Evolutionary conservation across 2,888 invertebrate species (phyloP).

Genomic region (Eretmocerus hayati): DNA sequence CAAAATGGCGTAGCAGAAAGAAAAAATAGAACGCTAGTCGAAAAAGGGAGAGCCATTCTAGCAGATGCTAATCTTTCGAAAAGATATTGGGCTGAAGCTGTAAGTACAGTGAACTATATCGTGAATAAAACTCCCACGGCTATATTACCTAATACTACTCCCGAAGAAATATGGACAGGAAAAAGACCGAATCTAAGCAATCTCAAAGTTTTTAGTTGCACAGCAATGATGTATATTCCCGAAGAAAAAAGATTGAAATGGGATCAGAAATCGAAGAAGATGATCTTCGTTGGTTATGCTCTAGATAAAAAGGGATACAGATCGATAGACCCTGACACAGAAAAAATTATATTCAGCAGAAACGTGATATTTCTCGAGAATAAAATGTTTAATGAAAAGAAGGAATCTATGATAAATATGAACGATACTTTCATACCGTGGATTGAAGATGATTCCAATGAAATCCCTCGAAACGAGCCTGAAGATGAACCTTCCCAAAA

Average conservation of each 20-base stretch:
- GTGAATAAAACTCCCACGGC: neutral
- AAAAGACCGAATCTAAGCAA: neutral
- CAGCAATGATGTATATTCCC: neutral
- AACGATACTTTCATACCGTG: neutral
- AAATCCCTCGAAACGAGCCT: neutral
- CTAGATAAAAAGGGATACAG: neutral
- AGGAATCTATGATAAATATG: too few relatives aligned
- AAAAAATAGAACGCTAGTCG: neutral
- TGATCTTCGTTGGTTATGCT: conserved; percentile 1
- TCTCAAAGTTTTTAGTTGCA: neutral
- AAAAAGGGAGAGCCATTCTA: neutral
- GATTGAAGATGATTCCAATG: neutral
- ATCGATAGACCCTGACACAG: neutral
- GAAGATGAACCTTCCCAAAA: neutral
- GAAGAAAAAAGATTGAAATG: neutral
- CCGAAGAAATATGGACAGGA: neutral
- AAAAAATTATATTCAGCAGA: conserved; percentile 18
- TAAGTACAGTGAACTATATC: neutral
- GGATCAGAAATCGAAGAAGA: neutral
- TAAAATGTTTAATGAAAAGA: neutral
- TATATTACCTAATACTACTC: neutral
- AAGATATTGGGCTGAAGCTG: neutral
- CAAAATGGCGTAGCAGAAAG: neutral
- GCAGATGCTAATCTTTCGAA: neutral
- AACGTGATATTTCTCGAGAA: conserved; percentile 16